Base-by-base conservation (phyloP, 92 coral and sea anemone species). In the Isaurus tuberculatus region DNA sequence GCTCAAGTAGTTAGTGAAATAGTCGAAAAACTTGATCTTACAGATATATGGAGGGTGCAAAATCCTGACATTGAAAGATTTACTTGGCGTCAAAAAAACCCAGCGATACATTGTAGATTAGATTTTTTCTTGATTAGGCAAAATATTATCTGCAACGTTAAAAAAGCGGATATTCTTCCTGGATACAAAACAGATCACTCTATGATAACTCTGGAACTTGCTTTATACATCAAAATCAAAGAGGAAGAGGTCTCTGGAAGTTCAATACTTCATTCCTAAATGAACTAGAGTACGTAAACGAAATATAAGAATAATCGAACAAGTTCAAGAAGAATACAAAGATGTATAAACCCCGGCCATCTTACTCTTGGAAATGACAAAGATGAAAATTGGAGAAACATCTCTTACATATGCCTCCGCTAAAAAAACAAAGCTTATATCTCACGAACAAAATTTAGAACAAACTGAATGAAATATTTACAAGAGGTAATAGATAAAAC, bases 41-140 rank as follows among this genome's bases (percentile, higher is more conserved):
- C 60, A 63, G 78, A 81, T 66, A 33, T 72, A 36, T 80, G 68
- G 86, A 83, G 80, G 28, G 46, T 66, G 2, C 53, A 15, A 23
- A 26, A 66, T 33, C 85, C 75, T 42, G 77, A 81, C 27, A 16
- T 26, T 22, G 27, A 23, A 10, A 81, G 77, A 81, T 81, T 34
- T 73, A 81, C 85, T 16, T 81, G 85, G 85, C 80, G 80, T 25
- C n/a, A n/a, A n/a, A n/a, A n/a, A n/a, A n/a, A n/a, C n/a, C n/a
- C n/a, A n/a, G n/a, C n/a, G n/a, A n/a, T n/a, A n/a, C n/a, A n/a
- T n/a, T n/a, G n/a, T n/a, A n/a, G n/a, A n/a, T n/a, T n/a, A n/a
- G n/a, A n/a, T n/a, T n/a, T n/a, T n/a, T n/a, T n/a, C n/a, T n/a
- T n/a, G n/a, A n/a, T n/a, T n/a, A n/a, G n/a, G n/a, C n/a, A n/a